Evolutionary conservation across 2,888 invertebrate species (phyloP), one percentile per base, ranked within the genome.

Genomic region (Aphrophora alni): DNA sequence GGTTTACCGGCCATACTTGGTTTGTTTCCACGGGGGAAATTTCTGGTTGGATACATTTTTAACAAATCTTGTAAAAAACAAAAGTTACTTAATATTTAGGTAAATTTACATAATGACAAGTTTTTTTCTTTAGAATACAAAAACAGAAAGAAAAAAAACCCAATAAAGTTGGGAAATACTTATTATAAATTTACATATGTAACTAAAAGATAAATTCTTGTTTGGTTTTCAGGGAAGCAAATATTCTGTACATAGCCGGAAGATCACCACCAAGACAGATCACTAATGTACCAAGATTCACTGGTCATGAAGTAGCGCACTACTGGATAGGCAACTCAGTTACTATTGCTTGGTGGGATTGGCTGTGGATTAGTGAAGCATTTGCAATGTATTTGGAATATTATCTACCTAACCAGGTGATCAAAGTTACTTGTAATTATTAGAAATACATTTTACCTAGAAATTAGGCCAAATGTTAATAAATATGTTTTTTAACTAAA

Each of bases 251-350:
- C 74, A 68, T 77, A 8, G 71, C 80, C 21, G 80, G 78, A 27
- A 74, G 17, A 38, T 80, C 86, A 1, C 83, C 86, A 0, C 82
- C 86, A 2, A 81, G 78, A 0, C 82, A 84, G 4, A 85, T 86
- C 44, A 87, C 88, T 70, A 79, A 84, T 0, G 86, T 87, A 25
- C 84, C 86, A 0, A 84, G 84, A 12, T 84, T 87, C 10, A 89
- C 92, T 21, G 87, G 89, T 2, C 91, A 91, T 84, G 92, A 92
- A 85, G 87, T 92, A 25, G 89, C 90, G 0, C 91, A 92, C 84
- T 91, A 90, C 83, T 90, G 90, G 89, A 90, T 90, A 82, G 90
- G 90, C 10, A 88, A 89, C 85, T 83, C 88, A 8, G 88, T 89
- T n/a, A 87, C 87, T 33, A 87, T 88, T 1, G 51, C 83, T 69